Percentiles rank a stretch among this genome's conserved stretches.
These are phyloP conservation scores for Hydrochoerus hydrochaeris DNA, from an alignment of 2,113 vertebrate genomes.

Conservation along the genomic window DNA sequence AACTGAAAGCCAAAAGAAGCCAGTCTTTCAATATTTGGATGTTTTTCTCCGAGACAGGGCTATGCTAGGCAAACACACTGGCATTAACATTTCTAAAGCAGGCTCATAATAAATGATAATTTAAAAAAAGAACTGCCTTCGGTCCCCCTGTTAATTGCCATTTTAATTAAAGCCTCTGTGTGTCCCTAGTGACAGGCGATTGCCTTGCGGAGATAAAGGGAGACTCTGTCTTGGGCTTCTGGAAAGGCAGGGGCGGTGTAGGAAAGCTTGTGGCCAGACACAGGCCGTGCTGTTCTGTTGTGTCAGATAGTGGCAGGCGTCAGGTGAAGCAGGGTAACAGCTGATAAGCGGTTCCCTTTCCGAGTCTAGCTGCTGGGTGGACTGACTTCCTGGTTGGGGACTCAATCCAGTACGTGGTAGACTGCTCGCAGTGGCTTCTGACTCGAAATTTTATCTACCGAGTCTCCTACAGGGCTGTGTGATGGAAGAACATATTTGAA, in stretches of 20 bases:
- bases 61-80: constrained; percentile 53
- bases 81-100: constrained; percentile 70
- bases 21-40: constrained; percentile 75
- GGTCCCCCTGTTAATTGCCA: constrained; percentile 46
- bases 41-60: constrained; percentile 45
- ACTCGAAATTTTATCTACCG: constrained; percentile 60
- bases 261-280: not conserved
- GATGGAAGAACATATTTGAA: constrained; percentile 47
- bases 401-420: not conserved
- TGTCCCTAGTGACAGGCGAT: constrained; percentile 59
- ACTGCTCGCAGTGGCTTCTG: constrained; percentile 19
- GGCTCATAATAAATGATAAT: constrained; percentile 69
- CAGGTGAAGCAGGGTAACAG: not conserved
- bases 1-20: constrained; percentile 42
- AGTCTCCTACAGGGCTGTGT: not conserved
- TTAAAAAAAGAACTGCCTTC: not conserved
- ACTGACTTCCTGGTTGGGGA: not conserved
- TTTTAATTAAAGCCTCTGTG: constrained; percentile 74
- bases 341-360: constrained; percentile 17
- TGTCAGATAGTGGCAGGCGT: not conserved
- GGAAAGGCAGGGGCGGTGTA: not conserved
- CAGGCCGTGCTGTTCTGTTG: not conserved
- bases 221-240: constrained; percentile 18
- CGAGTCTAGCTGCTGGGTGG: not conserved
- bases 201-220: constrained; percentile 47